A percentile compares a stretch with the other conserved stretches of the same genome.
Conservation (phyloP, 2,113 vertebrate genomes). For the Pogona vitticeps region DNA sequence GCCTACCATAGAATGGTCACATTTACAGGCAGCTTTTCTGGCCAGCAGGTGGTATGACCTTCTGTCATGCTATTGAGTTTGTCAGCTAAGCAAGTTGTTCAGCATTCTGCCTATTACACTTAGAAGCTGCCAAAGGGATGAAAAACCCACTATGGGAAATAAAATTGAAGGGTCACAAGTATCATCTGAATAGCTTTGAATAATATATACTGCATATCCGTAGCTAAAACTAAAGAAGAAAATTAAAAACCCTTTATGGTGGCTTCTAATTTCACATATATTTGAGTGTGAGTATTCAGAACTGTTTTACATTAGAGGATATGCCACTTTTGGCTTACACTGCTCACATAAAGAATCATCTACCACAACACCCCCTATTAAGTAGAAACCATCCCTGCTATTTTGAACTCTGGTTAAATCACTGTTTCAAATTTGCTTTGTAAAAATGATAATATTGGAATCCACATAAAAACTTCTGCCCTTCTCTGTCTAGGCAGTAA, state of each 20-base stretch:
- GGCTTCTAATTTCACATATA: neutral
- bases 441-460: neutral
- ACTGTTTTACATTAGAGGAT: neutral
- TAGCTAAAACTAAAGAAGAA: neutral
- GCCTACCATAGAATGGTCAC: conserved; percentile 30
- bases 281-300: neutral
- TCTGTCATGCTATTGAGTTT: conserved; percentile 41
- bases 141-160: neutral
- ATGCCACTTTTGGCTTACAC: neutral
- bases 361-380: neutral
- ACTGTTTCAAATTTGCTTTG: neutral
- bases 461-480: neutral
- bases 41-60: conserved; percentile 66
- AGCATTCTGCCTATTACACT: conserved; percentile 21
- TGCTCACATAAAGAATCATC: neutral
- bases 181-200: neutral
- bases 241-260: neutral
- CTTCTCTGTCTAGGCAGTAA: neutral
- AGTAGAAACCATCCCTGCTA: neutral
- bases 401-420: neutral
- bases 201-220: neutral
- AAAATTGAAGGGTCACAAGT: neutral
- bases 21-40: conserved; percentile 42
- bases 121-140: conserved; percentile 34
- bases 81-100: neutral